Conservation (phyloP, 2,113 vertebrate species). For the Diadophis punctatus region DNA sequence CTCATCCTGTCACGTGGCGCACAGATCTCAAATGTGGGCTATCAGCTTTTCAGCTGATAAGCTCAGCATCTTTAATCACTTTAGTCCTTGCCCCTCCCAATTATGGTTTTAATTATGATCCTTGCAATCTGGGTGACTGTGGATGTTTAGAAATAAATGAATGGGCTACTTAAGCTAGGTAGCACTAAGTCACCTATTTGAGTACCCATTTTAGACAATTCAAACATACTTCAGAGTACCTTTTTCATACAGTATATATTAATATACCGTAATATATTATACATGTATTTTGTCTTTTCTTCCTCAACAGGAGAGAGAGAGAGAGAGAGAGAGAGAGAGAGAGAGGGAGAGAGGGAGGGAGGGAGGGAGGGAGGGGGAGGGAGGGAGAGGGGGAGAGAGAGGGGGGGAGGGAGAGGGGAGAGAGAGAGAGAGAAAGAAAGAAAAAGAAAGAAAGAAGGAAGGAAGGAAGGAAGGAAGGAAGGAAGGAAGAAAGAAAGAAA, state of each 20-base stretch:
- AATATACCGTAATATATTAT: background rate
- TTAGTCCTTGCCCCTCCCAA: too few species aligned
- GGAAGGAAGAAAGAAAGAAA: too few species aligned
- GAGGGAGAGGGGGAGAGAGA: too few species aligned
- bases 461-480: too few species aligned
- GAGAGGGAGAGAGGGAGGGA: too few species aligned
- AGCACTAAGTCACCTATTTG: background rate
- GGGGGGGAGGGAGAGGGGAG: too few species aligned
- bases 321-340: background rate
- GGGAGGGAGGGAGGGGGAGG: accelerated
- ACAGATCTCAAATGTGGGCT: too few species aligned
- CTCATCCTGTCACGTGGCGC: too few species aligned
- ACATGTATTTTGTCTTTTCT: background rate
- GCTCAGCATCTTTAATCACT: too few species aligned
- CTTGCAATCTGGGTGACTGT: background rate
- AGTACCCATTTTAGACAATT: background rate
- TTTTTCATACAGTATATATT: background rate
- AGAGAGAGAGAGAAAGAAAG: too few species aligned
- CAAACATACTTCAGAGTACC: background rate
- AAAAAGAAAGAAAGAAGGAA: background rate
- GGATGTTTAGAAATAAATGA: background rate
- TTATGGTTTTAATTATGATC: background rate
- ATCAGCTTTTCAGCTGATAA: too few species aligned
- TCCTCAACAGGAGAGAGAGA: background rate
- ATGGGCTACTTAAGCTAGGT: background rate